These are phyloP conservation scores for Drosophila biarmipes DNA, from an alignment of 1,140 invertebrate genomes.

Conservation along the genomic window DNA sequence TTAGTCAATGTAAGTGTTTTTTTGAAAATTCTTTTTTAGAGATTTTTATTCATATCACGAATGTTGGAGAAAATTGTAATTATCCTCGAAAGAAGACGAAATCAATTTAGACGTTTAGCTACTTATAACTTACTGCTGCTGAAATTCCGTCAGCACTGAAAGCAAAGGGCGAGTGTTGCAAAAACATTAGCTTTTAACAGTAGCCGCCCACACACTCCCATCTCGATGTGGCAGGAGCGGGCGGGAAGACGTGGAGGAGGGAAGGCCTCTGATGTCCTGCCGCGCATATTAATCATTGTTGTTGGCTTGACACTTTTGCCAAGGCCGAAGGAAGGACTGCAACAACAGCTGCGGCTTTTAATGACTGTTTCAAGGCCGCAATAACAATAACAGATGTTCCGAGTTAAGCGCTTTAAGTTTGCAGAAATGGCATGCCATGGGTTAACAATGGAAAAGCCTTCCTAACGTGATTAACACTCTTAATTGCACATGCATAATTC, in stretches of 20 bases:
- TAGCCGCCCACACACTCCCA: conserved; percentile 16
- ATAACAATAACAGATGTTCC: conserved; percentile 54
- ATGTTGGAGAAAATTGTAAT: too few relatives aligned
- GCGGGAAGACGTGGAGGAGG: neutral
- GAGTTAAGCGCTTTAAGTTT: conserved; percentile 43
- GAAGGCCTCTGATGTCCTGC: conserved; percentile 39
- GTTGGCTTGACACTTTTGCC: conserved; percentile 39
- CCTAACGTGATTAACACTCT: conserved; percentile 21
- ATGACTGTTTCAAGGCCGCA: conserved; percentile 68
- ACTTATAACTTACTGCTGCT: neutral
- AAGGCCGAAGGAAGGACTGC: conserved; percentile 50
- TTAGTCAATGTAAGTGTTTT: too few relatives aligned
- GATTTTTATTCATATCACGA: too few relatives aligned
- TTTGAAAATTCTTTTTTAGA: too few relatives aligned
- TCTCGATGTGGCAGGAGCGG: neutral
- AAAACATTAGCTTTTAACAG: conserved; percentile 80
- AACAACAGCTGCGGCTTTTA: conserved; percentile 54
- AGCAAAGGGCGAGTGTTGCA: conserved; percentile 12
- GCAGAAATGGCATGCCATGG: conserved; percentile 4
- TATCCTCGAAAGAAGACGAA: too few relatives aligned
- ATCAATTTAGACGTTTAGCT: neutral
- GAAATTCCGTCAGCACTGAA: conserved; percentile 14
- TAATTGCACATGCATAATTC: conserved; percentile 16
- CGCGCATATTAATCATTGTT: conserved; percentile 77
- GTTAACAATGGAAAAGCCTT: neutral